Conservation (phyloP, 2,113 vertebrate genomes). For the Ameiurus melas region DNA sequence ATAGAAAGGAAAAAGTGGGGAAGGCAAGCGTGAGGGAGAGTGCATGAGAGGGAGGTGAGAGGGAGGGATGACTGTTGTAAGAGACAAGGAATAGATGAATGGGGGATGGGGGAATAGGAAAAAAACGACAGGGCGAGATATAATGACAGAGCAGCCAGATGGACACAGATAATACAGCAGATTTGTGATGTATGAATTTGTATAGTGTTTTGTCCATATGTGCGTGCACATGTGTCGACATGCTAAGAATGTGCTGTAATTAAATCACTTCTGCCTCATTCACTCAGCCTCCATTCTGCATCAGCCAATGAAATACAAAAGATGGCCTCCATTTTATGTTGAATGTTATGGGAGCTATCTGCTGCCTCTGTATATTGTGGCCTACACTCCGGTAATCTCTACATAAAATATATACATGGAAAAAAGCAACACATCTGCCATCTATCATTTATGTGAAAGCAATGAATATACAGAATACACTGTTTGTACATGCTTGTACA, state of each 20-base stretch:
- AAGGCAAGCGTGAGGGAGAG: slow-evolving; percentile 39
- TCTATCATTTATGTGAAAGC: not conserved
- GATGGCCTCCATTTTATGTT: slow-evolving; percentile 38
- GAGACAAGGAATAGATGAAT: slow-evolving; percentile 25
- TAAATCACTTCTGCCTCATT: slow-evolving; percentile 26
- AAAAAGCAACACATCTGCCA: not conserved
- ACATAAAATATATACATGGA: not conserved
- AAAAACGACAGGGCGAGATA: slow-evolving; percentile 47
- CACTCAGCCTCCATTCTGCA: slow-evolving; percentile 9
- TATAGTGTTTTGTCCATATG: slow-evolving; percentile 20
- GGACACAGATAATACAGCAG: slow-evolving; percentile 62
- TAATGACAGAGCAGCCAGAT: slow-evolving; percentile 64
- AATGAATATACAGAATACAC: not conserved
- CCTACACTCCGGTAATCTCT: not conserved
- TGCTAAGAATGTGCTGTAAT: slow-evolving; percentile 27
- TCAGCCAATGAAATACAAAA: slow-evolving; percentile 32
- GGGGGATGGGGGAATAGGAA: slow-evolving; percentile 30
- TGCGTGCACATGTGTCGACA: slow-evolving; percentile 52
- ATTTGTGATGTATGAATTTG: slow-evolving; percentile 51
- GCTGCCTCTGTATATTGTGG: not conserved
- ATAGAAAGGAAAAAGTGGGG: slow-evolving; percentile 65
- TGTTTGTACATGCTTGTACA: not conserved
- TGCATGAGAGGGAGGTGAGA: slow-evolving; percentile 40
- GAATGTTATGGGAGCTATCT: slow-evolving; percentile 14
- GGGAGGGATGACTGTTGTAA: slow-evolving; percentile 31